Evolutionary conservation across 2,888 invertebrate species (phyloP).

Genomic region (Eupithecia exiguata): DNA sequence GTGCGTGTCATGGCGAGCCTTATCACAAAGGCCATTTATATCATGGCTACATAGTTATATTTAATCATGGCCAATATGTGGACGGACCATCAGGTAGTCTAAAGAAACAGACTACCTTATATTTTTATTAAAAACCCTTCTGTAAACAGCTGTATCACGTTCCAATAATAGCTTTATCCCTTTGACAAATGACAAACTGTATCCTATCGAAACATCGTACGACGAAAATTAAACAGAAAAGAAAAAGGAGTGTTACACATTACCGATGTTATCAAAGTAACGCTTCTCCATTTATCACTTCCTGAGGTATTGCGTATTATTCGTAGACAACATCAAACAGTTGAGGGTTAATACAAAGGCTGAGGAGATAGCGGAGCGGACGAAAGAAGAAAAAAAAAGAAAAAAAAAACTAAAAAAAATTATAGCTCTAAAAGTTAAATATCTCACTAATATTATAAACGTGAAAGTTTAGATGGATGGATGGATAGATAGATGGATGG

Average conservation of each 20-base stretch:
- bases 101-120: not conserved
- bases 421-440: too few relatives aligned
- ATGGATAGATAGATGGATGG: too few relatives aligned
- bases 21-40: not conserved
- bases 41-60: not conserved
- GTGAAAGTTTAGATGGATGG: too few relatives aligned
- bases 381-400: not conserved
- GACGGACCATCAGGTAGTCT: not conserved
- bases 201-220: constrained; percentile 19
- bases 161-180: not conserved
- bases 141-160: constrained; percentile 3
- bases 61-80: not conserved
- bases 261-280: constrained; percentile 61
- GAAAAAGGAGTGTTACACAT: constrained; percentile 55
- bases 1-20: not conserved
- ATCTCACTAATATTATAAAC: too few relatives aligned
- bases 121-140: not conserved
- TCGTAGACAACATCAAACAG: constrained; percentile 57
- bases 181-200: constrained; percentile 10
- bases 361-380: constrained; percentile 17
- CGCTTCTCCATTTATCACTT: constrained; percentile 64
- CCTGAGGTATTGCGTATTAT: constrained; percentile 64
- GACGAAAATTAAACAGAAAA: constrained; percentile 38
- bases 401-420: too few relatives aligned
- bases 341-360: constrained; percentile 28